Evolutionary conservation across 2,888 invertebrate genomes (phyloP).

Genomic region (Conomelus anceps): DNA sequence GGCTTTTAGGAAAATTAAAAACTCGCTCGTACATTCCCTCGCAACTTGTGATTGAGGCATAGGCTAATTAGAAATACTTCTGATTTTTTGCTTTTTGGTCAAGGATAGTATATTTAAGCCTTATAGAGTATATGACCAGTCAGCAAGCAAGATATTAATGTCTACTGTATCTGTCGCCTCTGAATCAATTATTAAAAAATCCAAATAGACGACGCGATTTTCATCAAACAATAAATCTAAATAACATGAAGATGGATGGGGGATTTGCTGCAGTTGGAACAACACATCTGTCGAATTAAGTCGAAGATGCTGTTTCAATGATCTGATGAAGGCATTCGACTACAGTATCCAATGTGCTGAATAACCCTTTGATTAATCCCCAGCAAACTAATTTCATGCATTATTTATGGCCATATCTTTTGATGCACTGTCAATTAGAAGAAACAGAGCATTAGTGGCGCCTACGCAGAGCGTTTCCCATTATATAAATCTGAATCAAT

Average conservation of each 20-base stretch:
- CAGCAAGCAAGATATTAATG: neutral
- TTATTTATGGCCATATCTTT: neutral
- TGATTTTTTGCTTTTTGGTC: neutral
- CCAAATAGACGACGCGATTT: neutral
- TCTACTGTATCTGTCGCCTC: neutral
- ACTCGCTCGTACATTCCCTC: too few species aligned
- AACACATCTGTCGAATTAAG: neutral
- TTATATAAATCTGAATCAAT: neutral
- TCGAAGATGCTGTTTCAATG: neutral
- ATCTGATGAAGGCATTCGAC: neutral
- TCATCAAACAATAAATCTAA: neutral
- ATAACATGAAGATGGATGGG: neutral
- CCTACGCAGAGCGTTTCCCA: neutral
- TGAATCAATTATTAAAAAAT: neutral
- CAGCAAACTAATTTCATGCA: neutral
- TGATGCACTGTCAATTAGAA: neutral
- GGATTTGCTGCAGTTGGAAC: neutral
- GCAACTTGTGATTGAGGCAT: too few species aligned
- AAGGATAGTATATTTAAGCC: neutral
- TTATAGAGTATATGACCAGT: neutral
- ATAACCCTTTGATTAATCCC: neutral
- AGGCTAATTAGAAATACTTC: neutral
- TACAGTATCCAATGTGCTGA: too few species aligned
- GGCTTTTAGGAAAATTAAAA: too few species aligned
- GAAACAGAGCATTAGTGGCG: too few species aligned